A percentile compares a stretch with the other conserved stretches of the same genome.
Evolutionary conservation across 2,797 vertebrate species (phyloP).

Genomic region (Diglossa cyanea): DNA sequence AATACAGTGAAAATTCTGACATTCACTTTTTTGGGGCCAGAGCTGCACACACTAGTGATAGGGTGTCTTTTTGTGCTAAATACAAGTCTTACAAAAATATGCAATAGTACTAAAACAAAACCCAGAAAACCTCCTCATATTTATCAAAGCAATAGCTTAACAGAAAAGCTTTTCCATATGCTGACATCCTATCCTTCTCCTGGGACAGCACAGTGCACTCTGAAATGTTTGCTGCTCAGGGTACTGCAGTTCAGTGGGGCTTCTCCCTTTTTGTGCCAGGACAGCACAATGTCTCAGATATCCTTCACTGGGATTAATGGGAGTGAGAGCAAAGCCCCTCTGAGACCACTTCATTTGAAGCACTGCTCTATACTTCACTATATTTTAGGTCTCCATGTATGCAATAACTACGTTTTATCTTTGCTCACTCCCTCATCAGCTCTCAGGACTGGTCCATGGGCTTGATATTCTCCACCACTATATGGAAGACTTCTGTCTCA

Average conservation of each 20-base stretch:
- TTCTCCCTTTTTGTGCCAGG: not conserved
- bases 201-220: too few relatives aligned
- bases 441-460: not conserved
- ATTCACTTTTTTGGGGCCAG: not conserved
- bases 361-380: not conserved
- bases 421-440: not conserved
- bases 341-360: not conserved
- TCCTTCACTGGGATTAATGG: accelerated
- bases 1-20: not conserved
- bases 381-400: not conserved
- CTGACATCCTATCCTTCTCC: not conserved
- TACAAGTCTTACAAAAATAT: not conserved
- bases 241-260: accelerated
- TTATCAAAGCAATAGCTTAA: not conserved
- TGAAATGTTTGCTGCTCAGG: not conserved
- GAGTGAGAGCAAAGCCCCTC: not conserved
- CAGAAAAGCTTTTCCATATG: not conserved
- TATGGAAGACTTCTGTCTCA: not conserved
- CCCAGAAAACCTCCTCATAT: not conserved
- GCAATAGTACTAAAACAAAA: not conserved
- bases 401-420: accelerated
- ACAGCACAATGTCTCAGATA: accelerated
- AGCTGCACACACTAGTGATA: not conserved
- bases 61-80: not conserved
- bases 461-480: not conserved